Base-by-base conservation (phyloP, 2,888 invertebrate genomes). In the Drosophila lutescens region DNA sequence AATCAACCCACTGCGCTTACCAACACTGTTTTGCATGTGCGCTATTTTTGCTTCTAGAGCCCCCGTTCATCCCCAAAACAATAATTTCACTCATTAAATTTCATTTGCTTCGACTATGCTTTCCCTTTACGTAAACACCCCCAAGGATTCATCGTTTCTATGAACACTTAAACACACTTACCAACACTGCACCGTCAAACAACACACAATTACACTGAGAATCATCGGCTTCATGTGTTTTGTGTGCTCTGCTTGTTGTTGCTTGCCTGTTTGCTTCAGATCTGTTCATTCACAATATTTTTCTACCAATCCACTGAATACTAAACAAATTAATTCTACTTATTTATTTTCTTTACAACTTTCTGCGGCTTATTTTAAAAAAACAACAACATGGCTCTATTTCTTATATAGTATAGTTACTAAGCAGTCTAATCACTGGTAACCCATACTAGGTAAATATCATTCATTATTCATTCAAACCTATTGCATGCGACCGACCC, bases 201-300 rank as follows among this genome's bases (percentile, higher is more conserved):
- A 17, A 43, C 58, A 56, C 36, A 13, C 49, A 46, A 17, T 17
- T 17, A 57, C 50, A 74, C 51, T 44, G 23, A 67, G 41, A 43
- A 38, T 54, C 61, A 66, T 40, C 32, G 57, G 61, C 65, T 65
- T 50, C 58, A 59, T 51, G 63, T 71, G 63, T 61, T 77, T 80
- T 79, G 59, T 74, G 83, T 74, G 83, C 79, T 77, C 79, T 87
- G 89, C 80, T 80, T 86, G 83, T 86, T 88, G 89, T 86, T 89
- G 89, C 89, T 86, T 89, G 90, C 86, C 90, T 90, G 90, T 90
- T 88, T 89, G 89, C 89, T 88, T 88, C 76, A 58, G 50, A 82
- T 88, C 88, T 89, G 90, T 78, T 88, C 79, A 68, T 75, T 72
- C 43, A 8, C 34, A 53, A 60, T 56, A 46, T 43, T 5, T 49